phyloP scores from a whole-genome alignment of 1,140 invertebrate species.

The Batillaria attramentaria region DNA sequence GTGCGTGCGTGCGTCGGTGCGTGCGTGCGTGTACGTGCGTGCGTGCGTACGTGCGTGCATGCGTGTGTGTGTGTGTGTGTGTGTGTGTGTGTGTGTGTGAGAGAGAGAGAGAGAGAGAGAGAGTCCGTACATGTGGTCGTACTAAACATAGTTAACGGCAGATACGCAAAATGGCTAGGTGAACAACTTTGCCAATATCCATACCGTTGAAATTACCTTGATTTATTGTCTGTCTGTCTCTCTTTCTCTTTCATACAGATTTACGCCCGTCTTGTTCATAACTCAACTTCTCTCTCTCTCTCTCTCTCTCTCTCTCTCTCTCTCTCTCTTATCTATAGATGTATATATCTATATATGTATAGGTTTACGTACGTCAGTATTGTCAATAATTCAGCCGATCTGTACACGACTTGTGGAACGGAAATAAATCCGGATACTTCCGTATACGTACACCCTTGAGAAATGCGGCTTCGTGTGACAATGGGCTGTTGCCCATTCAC shows the following conservation, averaged over 20 bases:
- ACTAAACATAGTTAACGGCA: background rate
- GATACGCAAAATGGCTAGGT: background rate
- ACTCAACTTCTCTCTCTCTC: background rate
- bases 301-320: background rate
- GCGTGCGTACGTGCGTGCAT: background rate
- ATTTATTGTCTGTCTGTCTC: slow-evolving; percentile 8
- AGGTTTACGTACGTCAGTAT: too few species aligned
- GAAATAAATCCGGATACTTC: too few species aligned
- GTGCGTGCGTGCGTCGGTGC: background rate
- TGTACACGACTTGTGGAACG: too few species aligned
- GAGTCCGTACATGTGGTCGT: background rate
- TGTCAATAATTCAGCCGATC: too few species aligned
- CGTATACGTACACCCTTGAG: too few species aligned
- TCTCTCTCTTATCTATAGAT: background rate
- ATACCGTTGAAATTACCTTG: too few species aligned
- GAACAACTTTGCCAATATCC: background rate
- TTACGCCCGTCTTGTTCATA: background rate
- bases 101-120: too few species aligned
- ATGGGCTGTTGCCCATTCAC: background rate
- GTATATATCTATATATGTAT: too few species aligned
- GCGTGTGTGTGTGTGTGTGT: background rate
- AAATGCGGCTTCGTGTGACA: background rate
- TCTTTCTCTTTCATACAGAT: background rate
- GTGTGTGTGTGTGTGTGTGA: slow-evolving; percentile 1
- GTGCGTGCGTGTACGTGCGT: background rate